Base-by-base conservation (phyloP, 2,888 invertebrate genomes). In the Sympetrum striolatum region DNA sequence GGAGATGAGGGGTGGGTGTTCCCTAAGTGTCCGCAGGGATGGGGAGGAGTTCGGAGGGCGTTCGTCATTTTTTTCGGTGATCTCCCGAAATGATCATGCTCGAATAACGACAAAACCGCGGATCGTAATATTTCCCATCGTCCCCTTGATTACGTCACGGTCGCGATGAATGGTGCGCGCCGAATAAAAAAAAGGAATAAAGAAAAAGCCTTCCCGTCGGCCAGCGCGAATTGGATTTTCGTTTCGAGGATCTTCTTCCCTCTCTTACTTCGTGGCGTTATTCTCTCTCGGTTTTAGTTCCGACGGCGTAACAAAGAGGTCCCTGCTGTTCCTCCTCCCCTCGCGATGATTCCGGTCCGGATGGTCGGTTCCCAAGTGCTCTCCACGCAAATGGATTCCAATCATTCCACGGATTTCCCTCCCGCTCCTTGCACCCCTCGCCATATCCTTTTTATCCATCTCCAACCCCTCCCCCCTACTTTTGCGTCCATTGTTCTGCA, bases 111-210 rank as follows among this genome's bases (percentile, higher is more conserved):
- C 86, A 37, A 86, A 64, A 53, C 37, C 58, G 86, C 35, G 60
- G 60, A 86, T 60, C 39, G 60, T 86, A 86, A 86, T 86, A 60
- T 86, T 86, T 64, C 64, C 60, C 86, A 60, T 86, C 86, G 86
- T 86, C 86, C 58, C 86, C 86, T 86, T 86, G 86, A 86, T 86
- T 86, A 64, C 60, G 86, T 86, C 86, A 86, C 86, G 37, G 31
- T n/a, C 80, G 80, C 39, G 39, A 60, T 86, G 64, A 64, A 86
- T 64, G 60, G 60, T 58, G 86, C 86, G 86, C 18, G 86, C 37
- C 58, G 35, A 18, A 58, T 37, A 48, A 64, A 86, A 58, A 31
- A 82, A 82, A 44, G 10, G 44, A 44, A 82, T 53, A 82, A 15
- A 15, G 25, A 48, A 31, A 58, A 35, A 82, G 31, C 58, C 58